Percentiles rank a stretch among this genome's conserved stretches.
These are phyloP conservation scores for Rhagonycha fulva DNA, from an alignment of 2,888 invertebrate genomes.

Conservation along the genomic window DNA sequence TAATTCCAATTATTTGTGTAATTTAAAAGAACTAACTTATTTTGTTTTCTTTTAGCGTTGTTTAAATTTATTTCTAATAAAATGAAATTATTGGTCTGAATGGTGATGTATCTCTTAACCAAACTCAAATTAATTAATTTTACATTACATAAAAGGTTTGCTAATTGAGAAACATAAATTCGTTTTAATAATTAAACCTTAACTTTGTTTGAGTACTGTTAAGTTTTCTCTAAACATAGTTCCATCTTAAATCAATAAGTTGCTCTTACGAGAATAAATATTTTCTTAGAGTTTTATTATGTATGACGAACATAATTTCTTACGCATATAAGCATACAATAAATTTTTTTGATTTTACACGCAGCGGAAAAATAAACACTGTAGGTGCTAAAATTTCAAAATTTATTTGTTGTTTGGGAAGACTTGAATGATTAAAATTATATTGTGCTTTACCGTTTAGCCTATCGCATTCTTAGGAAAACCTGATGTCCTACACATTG, in stretches of 20 bases:
- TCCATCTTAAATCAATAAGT: neutral
- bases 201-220: neutral
- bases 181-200: neutral
- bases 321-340: neutral
- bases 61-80: neutral
- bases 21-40: neutral
- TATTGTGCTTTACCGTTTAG: neutral
- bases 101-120: neutral
- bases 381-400: neutral
- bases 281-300: neutral
- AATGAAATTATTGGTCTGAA: neutral
- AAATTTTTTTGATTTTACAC: neutral
- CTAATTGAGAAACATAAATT: neutral
- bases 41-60: neutral
- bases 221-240: neutral
- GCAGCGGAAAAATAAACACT: neutral
- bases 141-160: neutral
- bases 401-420: neutral
- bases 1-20: neutral
- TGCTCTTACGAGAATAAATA: neutral
- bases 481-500: neutral
- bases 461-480: neutral
- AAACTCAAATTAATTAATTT: neutral
- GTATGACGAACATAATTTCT: neutral
- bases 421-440: neutral